Evolutionary conservation across 2,888 invertebrate species (phyloP).

Genomic region (Limulus polyphemus): DNA sequence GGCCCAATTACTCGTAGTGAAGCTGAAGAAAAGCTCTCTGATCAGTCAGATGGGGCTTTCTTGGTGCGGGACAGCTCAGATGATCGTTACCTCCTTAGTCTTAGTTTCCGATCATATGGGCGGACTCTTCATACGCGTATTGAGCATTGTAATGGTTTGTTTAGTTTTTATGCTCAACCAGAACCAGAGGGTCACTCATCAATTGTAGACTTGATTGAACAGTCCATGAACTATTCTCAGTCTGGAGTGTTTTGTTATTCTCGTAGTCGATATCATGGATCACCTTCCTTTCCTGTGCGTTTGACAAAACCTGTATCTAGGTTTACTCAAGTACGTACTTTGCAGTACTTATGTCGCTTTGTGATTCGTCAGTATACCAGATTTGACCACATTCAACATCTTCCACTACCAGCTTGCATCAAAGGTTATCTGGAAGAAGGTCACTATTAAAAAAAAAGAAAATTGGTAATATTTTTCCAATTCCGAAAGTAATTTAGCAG

Average conservation of each 20-base stretch:
- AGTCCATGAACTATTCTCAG: slow-evolving; percentile 57
- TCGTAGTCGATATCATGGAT: slow-evolving; percentile 49
- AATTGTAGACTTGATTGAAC: slow-evolving; percentile 57
- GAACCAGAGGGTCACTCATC: slow-evolving; percentile 47
- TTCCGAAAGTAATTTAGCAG: too few species aligned
- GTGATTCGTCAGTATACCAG: slow-evolving; percentile 55
- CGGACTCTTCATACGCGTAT: slow-evolving; percentile 60
- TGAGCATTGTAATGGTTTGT: slow-evolving; percentile 54
- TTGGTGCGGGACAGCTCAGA: slow-evolving; percentile 65
- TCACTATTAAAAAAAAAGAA: slow-evolving; percentile 22
- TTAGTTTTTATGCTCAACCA: slow-evolving; percentile 40
- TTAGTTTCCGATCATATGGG: slow-evolving; percentile 56
- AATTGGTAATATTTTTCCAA: background rate
- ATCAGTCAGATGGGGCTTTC: slow-evolving; percentile 61
- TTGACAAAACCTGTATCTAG: slow-evolving; percentile 60
- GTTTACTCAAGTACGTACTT: slow-evolving; percentile 52
- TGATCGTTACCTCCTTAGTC: slow-evolving; percentile 53
- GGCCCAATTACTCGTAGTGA: slow-evolving; percentile 58
- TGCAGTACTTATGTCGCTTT: slow-evolving; percentile 60
- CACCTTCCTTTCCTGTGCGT: slow-evolving; percentile 58
- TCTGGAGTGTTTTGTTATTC: slow-evolving; percentile 60
- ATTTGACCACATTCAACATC: slow-evolving; percentile 52
- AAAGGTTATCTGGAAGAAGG: slow-evolving; percentile 44
- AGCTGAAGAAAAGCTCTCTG: slow-evolving; percentile 54
- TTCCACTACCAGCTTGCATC: slow-evolving; percentile 52